These are phyloP conservation scores for Osedax fenrisi DNA, from an alignment of 2,888 invertebrate species.

Conservation along the genomic window DNA sequence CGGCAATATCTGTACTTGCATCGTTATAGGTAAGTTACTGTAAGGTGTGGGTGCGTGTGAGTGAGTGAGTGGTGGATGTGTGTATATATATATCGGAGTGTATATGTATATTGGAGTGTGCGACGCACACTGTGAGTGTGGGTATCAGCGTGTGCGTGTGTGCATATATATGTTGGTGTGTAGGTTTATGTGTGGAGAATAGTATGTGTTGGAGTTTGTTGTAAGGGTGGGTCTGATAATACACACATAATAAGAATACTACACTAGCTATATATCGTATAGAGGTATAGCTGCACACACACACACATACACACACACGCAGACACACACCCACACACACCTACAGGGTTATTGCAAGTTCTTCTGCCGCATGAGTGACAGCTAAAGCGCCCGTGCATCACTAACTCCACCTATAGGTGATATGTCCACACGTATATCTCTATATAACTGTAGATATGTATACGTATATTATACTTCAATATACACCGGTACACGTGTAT, in stretches of 20 bases:
- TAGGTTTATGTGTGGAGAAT: neutral
- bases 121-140: neutral
- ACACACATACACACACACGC: no score
- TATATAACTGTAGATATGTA: constrained; percentile 21
- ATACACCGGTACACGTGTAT: constrained; percentile 13
- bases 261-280: no score
- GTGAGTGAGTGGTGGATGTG: neutral
- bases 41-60: constrained; percentile 6
- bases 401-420: neutral
- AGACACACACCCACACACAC: no score
- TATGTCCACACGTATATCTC: constrained; percentile 3
- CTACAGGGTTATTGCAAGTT: no score
- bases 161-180: neutral
- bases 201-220: neutral
- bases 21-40: constrained; percentile 72
- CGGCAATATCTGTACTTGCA: constrained; percentile 72
- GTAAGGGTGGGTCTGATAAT: no score
- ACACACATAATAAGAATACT: no score
- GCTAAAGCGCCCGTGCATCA: no score
- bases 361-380: no score
- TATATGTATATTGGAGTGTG: neutral
- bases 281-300: no score
- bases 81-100: neutral
- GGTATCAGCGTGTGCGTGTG: neutral
- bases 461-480: constrained; percentile 10